phyloP scores from a whole-genome alignment of 2,797 vertebrate genomes.

The Manis pentadactyla region DNA sequence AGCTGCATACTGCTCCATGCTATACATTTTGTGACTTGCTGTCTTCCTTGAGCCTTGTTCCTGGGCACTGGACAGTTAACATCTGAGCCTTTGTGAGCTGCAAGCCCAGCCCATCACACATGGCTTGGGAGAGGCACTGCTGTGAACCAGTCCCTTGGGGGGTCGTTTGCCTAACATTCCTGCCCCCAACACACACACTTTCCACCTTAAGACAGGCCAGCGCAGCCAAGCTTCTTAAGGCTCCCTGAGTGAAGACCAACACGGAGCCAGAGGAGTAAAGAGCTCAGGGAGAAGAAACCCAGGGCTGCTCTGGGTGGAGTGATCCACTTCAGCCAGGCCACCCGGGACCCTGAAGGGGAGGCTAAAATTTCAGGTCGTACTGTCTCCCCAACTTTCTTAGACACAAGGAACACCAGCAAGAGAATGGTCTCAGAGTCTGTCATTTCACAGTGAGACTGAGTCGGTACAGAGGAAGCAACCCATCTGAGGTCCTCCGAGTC shows the following conservation, averaged over 20 bases:
- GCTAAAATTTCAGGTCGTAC: not conserved
- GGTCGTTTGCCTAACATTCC: not conserved
- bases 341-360: not conserved
- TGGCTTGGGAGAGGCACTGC: conserved; percentile 6
- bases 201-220: not conserved
- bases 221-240: not conserved
- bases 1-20: not conserved
- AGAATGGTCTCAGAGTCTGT: not conserved
- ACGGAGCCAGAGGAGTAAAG: not conserved
- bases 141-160: not conserved
- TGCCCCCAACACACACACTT: not conserved
- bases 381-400: not conserved
- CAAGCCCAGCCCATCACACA: not conserved
- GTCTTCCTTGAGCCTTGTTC: not conserved
- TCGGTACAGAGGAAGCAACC: not conserved
- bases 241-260: not conserved
- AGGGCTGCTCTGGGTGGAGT: not conserved
- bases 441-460: not conserved
- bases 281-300: not conserved
- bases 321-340: not conserved
- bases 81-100: not conserved
- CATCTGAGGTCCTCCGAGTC: not conserved
- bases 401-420: not conserved
- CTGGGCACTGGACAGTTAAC: not conserved
- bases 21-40: not conserved